These are phyloP conservation scores for Tympanuchus pallidicinctus DNA, from an alignment of 2,113 vertebrate species.

Conservation along the genomic window DNA sequence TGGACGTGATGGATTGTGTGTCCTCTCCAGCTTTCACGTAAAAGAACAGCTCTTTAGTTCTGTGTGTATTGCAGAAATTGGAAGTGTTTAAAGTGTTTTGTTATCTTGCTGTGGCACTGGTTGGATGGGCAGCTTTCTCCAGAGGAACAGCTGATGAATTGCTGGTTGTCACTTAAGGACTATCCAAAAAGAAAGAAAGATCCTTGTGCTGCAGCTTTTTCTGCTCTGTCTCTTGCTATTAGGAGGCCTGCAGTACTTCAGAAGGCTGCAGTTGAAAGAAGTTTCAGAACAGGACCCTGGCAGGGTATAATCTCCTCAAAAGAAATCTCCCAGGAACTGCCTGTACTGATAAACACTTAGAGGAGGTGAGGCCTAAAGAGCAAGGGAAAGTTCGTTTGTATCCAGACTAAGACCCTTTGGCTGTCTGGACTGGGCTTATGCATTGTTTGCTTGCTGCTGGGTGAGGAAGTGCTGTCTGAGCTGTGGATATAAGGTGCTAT, in stretches of 20 bases:
- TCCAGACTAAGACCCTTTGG: slow-evolving; percentile 15
- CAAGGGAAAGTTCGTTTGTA: slow-evolving; percentile 14
- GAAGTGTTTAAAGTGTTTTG: not conserved
- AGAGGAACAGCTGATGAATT: not conserved
- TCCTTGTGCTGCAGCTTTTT: not conserved
- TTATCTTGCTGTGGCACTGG: not conserved
- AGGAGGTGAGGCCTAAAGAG: not conserved
- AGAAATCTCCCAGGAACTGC: not conserved
- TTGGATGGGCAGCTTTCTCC: not conserved
- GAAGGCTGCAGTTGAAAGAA: not conserved
- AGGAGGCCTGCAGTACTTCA: not conserved
- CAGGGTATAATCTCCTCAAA: not conserved
- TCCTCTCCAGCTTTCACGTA: not conserved
- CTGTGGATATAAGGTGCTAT: slow-evolving; percentile 11
- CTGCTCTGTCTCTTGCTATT: not conserved
- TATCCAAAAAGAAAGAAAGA: not conserved
- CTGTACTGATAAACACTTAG: not conserved
- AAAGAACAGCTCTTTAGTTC: not conserved
- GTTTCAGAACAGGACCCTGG: not conserved
- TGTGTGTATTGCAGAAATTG: not conserved
- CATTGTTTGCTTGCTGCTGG: not conserved
- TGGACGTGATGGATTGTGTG: not conserved
- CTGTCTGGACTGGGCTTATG: not conserved
- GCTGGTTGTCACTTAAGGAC: not conserved
- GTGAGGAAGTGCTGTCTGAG: slow-evolving; percentile 33